These are phyloP conservation scores for Notarius quadriscutis DNA, from an alignment of 2,113 vertebrate species.

Conservation along the genomic window DNA sequence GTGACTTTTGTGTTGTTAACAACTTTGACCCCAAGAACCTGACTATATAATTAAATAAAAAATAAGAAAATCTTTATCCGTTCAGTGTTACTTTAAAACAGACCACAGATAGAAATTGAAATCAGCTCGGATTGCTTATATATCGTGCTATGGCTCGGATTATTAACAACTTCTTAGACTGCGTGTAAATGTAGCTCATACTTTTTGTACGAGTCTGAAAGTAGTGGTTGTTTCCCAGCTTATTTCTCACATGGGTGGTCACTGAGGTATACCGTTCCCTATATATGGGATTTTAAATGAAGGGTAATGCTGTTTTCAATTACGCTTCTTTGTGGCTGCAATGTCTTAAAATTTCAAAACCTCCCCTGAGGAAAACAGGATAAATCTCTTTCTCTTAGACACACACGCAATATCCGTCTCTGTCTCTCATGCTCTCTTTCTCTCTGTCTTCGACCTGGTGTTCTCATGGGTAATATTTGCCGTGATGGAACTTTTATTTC, in stretches of 20 bases:
- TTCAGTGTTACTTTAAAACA: background rate
- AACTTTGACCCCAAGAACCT: no score
- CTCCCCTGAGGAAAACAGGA: slow-evolving; percentile 28
- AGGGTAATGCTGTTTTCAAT: slow-evolving; percentile 21
- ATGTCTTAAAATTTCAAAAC: slow-evolving; percentile 35
- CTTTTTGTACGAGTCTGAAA: background rate
- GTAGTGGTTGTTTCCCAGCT: background rate
- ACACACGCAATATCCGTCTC: slow-evolving; percentile 20
- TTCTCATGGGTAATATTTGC: slow-evolving; percentile 45
- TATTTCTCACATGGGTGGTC: background rate
- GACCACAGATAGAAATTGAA: background rate
- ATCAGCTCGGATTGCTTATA: background rate
- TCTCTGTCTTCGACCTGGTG: slow-evolving; percentile 26
- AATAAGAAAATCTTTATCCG: background rate
- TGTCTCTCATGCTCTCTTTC: slow-evolving; percentile 26
- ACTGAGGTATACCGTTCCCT: background rate
- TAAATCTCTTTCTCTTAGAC: slow-evolving; percentile 18
- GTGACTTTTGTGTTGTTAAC: background rate
- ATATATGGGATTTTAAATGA: slow-evolving; percentile 9
- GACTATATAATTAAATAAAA: no score
- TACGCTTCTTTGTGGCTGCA: slow-evolving; percentile 16
- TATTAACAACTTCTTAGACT: background rate
- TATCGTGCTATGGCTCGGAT: no score
- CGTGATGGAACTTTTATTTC: slow-evolving; percentile 47
- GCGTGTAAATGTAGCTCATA: no score